Base-by-base conservation (phyloP, 1,140 invertebrate genomes). In the Yoshiicerus persimilis region DNA sequence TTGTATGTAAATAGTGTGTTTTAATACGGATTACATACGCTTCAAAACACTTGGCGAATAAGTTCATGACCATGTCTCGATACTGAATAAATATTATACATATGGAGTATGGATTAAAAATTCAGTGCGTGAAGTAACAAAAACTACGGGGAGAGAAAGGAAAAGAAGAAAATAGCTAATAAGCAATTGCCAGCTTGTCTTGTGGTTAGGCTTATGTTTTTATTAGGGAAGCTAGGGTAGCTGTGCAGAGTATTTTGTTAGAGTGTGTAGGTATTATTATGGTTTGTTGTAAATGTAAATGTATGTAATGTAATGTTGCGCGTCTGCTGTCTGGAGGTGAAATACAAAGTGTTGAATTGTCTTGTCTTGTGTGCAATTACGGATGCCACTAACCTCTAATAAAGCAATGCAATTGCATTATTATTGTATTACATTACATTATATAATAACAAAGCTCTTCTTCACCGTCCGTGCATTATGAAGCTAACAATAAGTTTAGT, bases 261-360 rank as follows among this genome's bases (percentile, higher is more conserved):
- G 13, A 56, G n/a, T 16, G 16, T 20, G 1, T 16, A 56, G 34
- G 34, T 80, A 34, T 34, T 38, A 32, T 80, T 80, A 32, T 80
- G 30, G n/a, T 30, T 27, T 32, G 30, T 70, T 70, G 25, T 80
- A 80, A 36, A 32, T 80, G 75, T 80, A 30, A 34, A 38, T 80
- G 75, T 77, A 34, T 36, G 70, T 77, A 77, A 38, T 6, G 20
- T 80, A 34, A 36, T 80, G 75, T n/a, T 80, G 75, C 75, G 75
- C 75, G 75, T 80, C 75, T 80, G 75, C 75, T 80, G 75, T 80
- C 75, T 80, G 75, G 32, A 80, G 75, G 75, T 70, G 38, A 87
- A 87, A 86, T 66, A 86, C 47, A 66, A 86, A 87, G 86, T 87
- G 86, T 87, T 75, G 86, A 87, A 87, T 85, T 56, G 66, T 75